These are phyloP conservation scores for Pipistrellus pygmaeus DNA, from an alignment of 2,797 vertebrate genomes.

Conservation along the genomic window DNA sequence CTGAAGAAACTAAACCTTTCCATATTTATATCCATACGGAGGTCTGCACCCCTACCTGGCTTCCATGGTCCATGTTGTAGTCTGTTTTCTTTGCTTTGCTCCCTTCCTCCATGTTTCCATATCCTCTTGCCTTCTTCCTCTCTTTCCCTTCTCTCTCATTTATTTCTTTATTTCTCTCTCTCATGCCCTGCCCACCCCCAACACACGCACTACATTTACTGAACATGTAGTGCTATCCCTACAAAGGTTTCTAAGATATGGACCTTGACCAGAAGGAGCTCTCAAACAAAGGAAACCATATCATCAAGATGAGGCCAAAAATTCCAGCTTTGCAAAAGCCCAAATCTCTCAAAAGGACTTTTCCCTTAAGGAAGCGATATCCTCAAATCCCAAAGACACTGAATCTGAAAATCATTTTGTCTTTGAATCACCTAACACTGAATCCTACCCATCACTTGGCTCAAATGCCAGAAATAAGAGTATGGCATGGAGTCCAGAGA, in stretches of 20 bases:
- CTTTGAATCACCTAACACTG: background rate
- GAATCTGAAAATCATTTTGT: background rate
- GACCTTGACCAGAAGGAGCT: background rate
- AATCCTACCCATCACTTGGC: slow-evolving; percentile 17
- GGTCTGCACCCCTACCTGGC: background rate
- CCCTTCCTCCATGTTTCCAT: background rate
- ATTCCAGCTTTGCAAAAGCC: background rate
- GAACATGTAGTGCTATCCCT: background rate
- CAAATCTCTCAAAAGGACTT: slow-evolving; percentile 40
- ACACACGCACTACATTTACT: background rate
- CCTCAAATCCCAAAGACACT: background rate
- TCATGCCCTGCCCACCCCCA: background rate
- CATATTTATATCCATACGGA: background rate
- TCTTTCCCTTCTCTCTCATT: background rate
- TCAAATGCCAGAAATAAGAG: background rate
- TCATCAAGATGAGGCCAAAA: background rate
- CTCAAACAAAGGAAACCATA: background rate
- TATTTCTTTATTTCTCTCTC: background rate
- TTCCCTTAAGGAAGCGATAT: slow-evolving; percentile 29
- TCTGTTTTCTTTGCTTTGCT: background rate
- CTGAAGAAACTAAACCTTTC: background rate
- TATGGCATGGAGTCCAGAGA: background rate
- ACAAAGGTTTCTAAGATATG: background rate
- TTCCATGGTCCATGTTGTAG: background rate
- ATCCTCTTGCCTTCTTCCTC: background rate